phyloP scores from a whole-genome alignment of 2,113 vertebrate genomes.

The Cephalopterus ornatus region DNA sequence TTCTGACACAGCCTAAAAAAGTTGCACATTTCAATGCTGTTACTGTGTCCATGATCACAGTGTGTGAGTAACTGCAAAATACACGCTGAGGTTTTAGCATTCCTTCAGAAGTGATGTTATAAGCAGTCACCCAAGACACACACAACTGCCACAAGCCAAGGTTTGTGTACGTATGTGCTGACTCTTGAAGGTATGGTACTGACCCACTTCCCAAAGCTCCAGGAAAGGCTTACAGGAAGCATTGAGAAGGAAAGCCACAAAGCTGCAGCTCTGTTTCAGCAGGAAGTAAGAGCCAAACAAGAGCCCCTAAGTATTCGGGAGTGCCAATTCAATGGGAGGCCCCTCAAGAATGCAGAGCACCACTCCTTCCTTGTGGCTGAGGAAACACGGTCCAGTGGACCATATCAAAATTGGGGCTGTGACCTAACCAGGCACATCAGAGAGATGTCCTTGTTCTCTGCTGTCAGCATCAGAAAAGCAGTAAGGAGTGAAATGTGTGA shows the following conservation, averaged over 20 bases:
- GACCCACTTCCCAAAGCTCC: constrained; percentile 28
- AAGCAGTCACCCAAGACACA: not conserved
- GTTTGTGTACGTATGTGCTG: not conserved
- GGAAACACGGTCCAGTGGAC: not conserved
- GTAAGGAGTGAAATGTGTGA: not conserved
- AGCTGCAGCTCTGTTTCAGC: not conserved
- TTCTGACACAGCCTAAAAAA: not conserved
- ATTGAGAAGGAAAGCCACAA: constrained; percentile 10
- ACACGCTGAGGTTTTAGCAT: not conserved
- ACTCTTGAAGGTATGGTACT: not conserved
- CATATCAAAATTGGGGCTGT: not conserved
- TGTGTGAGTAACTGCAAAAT: not conserved
- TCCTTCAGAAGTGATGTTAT: not conserved
- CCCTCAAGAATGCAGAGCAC: not conserved
- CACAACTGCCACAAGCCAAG: not conserved
- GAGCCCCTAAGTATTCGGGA: not conserved
- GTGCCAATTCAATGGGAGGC: not conserved
- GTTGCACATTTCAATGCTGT: not conserved
- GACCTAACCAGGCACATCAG: not conserved
- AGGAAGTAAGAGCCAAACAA: not conserved
- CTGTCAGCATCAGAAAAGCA: not conserved
- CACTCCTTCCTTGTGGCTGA: not conserved
- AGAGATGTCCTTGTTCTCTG: not conserved
- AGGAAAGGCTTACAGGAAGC: constrained; percentile 11
- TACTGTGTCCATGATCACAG: not conserved